Conservation (phyloP, 2,888 invertebrate genomes). For the Nyleta sp. region DNA sequence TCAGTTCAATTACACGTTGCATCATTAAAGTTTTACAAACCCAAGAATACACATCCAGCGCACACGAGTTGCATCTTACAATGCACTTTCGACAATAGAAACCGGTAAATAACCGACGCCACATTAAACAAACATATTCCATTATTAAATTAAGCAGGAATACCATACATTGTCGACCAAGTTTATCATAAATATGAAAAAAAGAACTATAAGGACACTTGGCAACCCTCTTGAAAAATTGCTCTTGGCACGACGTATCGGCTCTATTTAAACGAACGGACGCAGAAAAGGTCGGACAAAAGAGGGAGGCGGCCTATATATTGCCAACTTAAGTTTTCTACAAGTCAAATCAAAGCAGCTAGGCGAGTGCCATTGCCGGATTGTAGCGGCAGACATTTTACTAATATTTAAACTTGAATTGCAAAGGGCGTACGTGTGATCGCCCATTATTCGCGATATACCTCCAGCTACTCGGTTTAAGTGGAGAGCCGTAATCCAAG, state of each 20-base stretch:
- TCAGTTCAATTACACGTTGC: too few relatives aligned
- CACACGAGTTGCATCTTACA: too few relatives aligned
- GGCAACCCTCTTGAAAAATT: constrained; percentile 54
- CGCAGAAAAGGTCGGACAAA: constrained; percentile 52
- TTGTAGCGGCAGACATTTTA: constrained; percentile 78
- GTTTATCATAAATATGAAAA: constrained; percentile 44
- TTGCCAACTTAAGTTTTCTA: constrained; percentile 78
- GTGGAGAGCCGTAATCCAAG: constrained; percentile 75
- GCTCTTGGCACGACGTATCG: constrained; percentile 59
- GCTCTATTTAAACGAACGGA: constrained; percentile 40
- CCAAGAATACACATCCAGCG: too few relatives aligned
- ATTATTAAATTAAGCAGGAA: constrained; percentile 43
- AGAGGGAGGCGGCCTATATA: constrained; percentile 67
- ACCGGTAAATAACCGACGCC: background rate
- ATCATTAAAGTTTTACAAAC: too few relatives aligned
- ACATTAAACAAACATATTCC: constrained; percentile 31
- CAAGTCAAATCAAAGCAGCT: constrained; percentile 81
- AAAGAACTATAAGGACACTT: constrained; percentile 46
- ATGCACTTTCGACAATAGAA: too few relatives aligned
- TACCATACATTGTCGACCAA: constrained; percentile 10
- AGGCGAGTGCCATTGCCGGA: constrained; percentile 76
- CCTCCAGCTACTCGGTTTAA: constrained; percentile 67
- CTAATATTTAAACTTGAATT: constrained; percentile 81
- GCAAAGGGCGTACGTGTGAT: constrained; percentile 71
- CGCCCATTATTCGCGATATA: constrained; percentile 59